phyloP scores from a whole-genome alignment of 2,113 vertebrate species.

The Calypte anna region DNA sequence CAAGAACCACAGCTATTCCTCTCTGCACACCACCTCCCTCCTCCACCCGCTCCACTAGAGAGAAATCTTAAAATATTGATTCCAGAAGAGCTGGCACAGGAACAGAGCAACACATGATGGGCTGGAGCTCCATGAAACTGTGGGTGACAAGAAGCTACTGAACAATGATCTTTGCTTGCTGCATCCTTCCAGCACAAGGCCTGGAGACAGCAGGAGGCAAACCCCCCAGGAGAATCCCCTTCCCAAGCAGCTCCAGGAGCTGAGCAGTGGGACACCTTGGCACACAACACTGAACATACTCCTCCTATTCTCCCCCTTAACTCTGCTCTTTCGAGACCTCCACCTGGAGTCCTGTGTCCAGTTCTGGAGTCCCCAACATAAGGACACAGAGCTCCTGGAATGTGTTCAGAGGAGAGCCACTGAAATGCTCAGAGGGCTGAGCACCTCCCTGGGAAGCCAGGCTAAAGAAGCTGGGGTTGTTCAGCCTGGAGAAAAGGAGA shows the following conservation, averaged over 20 bases:
- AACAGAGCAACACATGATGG: not conserved
- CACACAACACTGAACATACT: rapidly evolving
- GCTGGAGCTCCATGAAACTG: rapidly evolving
- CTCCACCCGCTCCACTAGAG: not conserved
- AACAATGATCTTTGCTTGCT: not conserved
- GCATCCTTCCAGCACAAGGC: not conserved
- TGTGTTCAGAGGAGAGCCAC: too few species aligned
- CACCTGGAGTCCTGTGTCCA: too few species aligned
- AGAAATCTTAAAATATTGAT: not conserved
- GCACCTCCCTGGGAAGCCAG: too few species aligned
- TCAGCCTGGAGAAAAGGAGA: too few species aligned
- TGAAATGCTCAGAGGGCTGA: too few species aligned
- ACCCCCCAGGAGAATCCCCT: not conserved
- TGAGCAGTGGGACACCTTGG: rapidly evolving
- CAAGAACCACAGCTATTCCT: not conserved
- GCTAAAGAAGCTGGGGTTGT: too few species aligned
- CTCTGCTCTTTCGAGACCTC: too few species aligned
- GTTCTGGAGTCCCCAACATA: too few species aligned
- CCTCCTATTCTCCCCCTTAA: too few species aligned
- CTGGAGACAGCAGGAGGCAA: not conserved
- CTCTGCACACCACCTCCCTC: not conserved
- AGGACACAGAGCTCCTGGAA: too few species aligned
- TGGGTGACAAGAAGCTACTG: not conserved
- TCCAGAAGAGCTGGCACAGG: not conserved
- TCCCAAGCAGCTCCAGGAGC: not conserved